Percentiles rank a stretch among this genome's conserved stretches.
These are phyloP conservation scores for Tribolium madens DNA, from an alignment of 1,140 invertebrate species.

Conservation along the genomic window DNA sequence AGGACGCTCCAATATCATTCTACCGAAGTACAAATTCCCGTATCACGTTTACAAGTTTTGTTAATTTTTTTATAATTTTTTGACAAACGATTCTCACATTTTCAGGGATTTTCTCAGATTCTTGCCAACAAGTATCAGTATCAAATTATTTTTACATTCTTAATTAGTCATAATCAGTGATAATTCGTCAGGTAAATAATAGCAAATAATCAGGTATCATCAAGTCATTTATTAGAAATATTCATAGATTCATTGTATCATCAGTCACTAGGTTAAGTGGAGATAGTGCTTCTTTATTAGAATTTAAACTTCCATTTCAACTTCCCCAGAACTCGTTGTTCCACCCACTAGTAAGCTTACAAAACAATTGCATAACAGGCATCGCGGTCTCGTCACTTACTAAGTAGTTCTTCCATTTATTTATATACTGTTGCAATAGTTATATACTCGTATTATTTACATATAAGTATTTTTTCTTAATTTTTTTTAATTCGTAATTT, in stretches of 20 bases:
- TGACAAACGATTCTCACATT: conserved; percentile 40
- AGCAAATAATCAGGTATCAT: conserved; percentile 51
- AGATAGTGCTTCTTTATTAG: conserved; percentile 50
- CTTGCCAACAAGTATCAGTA: conserved; percentile 52
- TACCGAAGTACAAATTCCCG: conserved; percentile 59
- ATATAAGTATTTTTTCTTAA: conserved; percentile 33
- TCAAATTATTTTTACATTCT: conserved; percentile 41
- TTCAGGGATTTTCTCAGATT: conserved; percentile 53
- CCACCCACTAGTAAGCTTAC: conserved; percentile 43
- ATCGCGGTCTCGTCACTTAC: conserved; percentile 35
- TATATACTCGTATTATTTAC: conserved; percentile 38
- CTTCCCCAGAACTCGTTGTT: conserved; percentile 49
- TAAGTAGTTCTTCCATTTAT: conserved; percentile 55
- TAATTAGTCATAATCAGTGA: conserved; percentile 54
- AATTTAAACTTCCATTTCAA: conserved; percentile 53
- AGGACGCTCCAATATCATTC: conserved; percentile 54
- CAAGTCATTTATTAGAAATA: conserved; percentile 48
- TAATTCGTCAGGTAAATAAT: conserved; percentile 57
- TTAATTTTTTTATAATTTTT: conserved; percentile 40
- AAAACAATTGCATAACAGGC: conserved; percentile 5
- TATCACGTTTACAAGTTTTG: conserved; percentile 48
- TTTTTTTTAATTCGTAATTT: conserved; percentile 41
- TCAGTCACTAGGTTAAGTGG: conserved; percentile 56
- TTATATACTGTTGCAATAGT: conserved; percentile 47
- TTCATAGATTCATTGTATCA: conserved; percentile 44